phyloP scores from a whole-genome alignment of 2,113 vertebrate genomes.

The Cynoglossus semilaevis region DNA sequence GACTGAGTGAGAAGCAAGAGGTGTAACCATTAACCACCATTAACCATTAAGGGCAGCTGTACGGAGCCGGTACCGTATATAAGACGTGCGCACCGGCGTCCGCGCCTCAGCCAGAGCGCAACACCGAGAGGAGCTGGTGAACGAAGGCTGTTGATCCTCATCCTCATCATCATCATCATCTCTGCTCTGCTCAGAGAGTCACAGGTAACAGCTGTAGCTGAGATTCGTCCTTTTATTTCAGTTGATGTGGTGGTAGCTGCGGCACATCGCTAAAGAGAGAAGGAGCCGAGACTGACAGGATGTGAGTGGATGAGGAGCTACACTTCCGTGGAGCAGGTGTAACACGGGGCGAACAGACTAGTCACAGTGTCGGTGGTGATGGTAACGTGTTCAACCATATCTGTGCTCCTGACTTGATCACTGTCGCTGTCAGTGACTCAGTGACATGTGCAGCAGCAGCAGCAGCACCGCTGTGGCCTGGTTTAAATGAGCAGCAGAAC shows the following conservation, averaged over 20 bases:
- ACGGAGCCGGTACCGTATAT: conserved; percentile 59
- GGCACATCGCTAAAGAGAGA: too few species aligned
- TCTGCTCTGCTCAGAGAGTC: not conserved
- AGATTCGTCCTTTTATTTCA: too few species aligned
- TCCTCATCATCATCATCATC: conserved; percentile 1
- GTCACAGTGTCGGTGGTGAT: too few species aligned
- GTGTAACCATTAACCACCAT: conserved; percentile 72
- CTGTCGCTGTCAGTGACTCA: too few species aligned
- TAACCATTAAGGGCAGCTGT: conserved; percentile 41
- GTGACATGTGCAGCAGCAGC: conserved; percentile 8
- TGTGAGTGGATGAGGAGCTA: too few species aligned
- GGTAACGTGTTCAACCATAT: too few species aligned
- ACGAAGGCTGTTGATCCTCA: conserved; percentile 8
- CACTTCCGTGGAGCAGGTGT: too few species aligned
- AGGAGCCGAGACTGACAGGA: too few species aligned
- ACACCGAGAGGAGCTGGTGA: conserved; percentile 27
- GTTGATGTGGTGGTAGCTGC: too few species aligned
- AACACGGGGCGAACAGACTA: too few species aligned
- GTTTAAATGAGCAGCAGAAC: conserved; percentile 52
- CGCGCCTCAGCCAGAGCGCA: conserved; percentile 48
- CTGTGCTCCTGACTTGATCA: not conserved
- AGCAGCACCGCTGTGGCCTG: conserved; percentile 6
- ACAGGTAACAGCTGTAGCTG: too few species aligned
- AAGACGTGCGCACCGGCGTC: conserved; percentile 64
- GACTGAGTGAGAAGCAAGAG: conserved; percentile 45